A percentile compares a stretch with the other conserved stretches of the same genome.
Conservation (phyloP, 1,140 invertebrate species). For the Aleiodes sp. region DNA sequence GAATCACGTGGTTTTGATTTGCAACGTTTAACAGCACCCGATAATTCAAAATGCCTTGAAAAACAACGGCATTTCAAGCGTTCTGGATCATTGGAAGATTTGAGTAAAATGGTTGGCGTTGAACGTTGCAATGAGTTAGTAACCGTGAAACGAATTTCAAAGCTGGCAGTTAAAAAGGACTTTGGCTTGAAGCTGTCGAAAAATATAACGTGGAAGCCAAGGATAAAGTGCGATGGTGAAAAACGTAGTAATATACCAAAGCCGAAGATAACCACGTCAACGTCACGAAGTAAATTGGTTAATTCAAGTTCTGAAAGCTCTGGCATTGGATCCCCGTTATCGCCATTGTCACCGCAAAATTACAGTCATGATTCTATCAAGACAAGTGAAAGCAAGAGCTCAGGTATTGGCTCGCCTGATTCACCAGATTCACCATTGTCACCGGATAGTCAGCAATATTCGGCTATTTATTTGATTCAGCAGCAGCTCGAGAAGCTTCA, state of each 20-base stretch:
- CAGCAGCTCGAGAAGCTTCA: constrained; percentile 51
- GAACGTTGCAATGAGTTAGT: not conserved
- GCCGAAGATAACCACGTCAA: constrained; percentile 31
- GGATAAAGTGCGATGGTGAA: constrained; percentile 20
- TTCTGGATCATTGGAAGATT: not conserved
- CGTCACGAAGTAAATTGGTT: constrained; percentile 38
- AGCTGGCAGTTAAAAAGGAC: constrained; percentile 34
- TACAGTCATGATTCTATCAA: constrained; percentile 40
- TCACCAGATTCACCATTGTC: constrained; percentile 51
- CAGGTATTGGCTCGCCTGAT: constrained; percentile 50
- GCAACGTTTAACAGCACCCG: constrained; percentile 36
- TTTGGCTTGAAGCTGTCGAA: constrained; percentile 47
- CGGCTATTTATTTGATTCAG: constrained; percentile 53
- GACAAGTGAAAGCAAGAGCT: constrained; percentile 50
- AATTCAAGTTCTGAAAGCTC: constrained; percentile 58
- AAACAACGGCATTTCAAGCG: not conserved
- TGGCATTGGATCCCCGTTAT: constrained; percentile 54
- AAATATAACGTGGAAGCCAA: constrained; percentile 42
- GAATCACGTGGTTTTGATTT: constrained; percentile 43
- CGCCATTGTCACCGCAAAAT: constrained; percentile 53
- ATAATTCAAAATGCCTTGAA: not conserved
- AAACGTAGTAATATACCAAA: constrained; percentile 44
- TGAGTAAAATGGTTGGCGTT: not conserved
- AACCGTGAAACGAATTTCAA: constrained; percentile 21
- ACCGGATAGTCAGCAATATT: constrained; percentile 53